Evolutionary conservation across 2,888 invertebrate genomes (phyloP), one percentile per base, ranked within the genome.

Genomic region (Polylopha cassiicola): DNA sequence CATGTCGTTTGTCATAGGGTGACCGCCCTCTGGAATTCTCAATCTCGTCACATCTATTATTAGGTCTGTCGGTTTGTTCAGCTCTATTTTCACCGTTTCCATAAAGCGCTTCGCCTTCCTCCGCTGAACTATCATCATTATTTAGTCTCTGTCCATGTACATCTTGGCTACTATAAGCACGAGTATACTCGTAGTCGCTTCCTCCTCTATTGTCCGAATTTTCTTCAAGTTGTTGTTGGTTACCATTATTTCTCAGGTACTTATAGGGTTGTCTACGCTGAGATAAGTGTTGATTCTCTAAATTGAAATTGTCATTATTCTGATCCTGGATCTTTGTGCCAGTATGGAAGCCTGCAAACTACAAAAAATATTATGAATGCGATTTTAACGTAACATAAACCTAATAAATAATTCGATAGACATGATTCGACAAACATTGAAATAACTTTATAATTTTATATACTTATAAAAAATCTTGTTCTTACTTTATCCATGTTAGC

Each of bases 91-190:
- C 37, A 6, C 32, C 32, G 10, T 27, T 56, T 50, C 57, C 69
- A 45, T 67, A 69, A 36, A 70, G 33, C 18, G 62, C 41, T 33
- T 67, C 71, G 3, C 58, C 61, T 36, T 69, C 67, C 39, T 65
- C 66, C 14, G 58, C 61, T 7, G 54, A 42, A 10, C 38, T 39
- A 3, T n/a, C n/a, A n/a, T n/a, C n/a, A n/a, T n/a, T n/a, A n/a
- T n/a, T n/a, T n/a, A n/a, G n/a, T n/a, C n/a, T n/a, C n/a, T n/a
- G n/a, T n/a, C n/a, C n/a, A n/a, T n/a, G n/a, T n/a, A n/a, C n/a
- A n/a, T n/a, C n/a, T n/a, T n/a, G n/a, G n/a, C n/a, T n/a, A n/a
- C n/a, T n/a, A n/a, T n/a, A n/a, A n/a, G n/a, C n/a, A n/a, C n/a
- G n/a, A n/a, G n/a, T n/a, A n/a, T n/a, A n/a, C n/a, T n/a, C n/a